Evolutionary conservation across 2,797 vertebrate species (phyloP).

Genomic region (Champsocephalus esox): DNA sequence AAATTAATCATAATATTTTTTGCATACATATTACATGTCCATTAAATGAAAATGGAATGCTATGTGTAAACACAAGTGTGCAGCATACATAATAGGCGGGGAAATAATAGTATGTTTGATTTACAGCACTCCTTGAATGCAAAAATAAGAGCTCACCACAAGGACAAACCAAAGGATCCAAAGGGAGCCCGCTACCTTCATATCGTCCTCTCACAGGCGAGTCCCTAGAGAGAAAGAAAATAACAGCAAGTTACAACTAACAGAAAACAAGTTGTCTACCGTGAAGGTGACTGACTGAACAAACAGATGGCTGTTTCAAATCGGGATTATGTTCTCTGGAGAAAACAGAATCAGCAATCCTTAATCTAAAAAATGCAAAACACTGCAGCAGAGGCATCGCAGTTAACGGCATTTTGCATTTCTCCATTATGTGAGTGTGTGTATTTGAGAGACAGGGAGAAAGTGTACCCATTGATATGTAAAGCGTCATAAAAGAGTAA

Average conservation of each 20-base stretch:
- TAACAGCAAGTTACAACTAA: constrained; percentile 32
- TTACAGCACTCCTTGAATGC: constrained; percentile 18
- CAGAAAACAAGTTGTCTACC: constrained; percentile 37
- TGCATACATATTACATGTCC: constrained; percentile 26
- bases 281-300: constrained; percentile 55
- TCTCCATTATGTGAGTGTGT: not conserved
- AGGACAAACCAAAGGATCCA: constrained; percentile 67
- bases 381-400: constrained; percentile 47
- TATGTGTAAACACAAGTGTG: constrained; percentile 9
- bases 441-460: constrained; percentile 1
- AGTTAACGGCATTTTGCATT: constrained; percentile 28
- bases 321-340: constrained; percentile 50
- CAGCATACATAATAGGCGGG: constrained; percentile 10
- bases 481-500: constrained; percentile 27
- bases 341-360: constrained; percentile 37
- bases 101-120: constrained; percentile 7
- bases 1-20: constrained; percentile 58
- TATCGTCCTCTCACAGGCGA: constrained; percentile 58
- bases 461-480: not conserved
- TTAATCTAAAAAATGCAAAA: constrained; percentile 69
- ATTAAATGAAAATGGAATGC: constrained; percentile 31
- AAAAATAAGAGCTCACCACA: constrained; percentile 63
- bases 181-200: constrained; percentile 55
- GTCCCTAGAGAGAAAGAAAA: constrained; percentile 46
- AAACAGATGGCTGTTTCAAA: constrained; percentile 56